Percentiles rank a stretch among this genome's conserved stretches.
Evolutionary conservation across 2,797 vertebrate species (phyloP).

Genomic region (Myiotriccus ornatus): DNA sequence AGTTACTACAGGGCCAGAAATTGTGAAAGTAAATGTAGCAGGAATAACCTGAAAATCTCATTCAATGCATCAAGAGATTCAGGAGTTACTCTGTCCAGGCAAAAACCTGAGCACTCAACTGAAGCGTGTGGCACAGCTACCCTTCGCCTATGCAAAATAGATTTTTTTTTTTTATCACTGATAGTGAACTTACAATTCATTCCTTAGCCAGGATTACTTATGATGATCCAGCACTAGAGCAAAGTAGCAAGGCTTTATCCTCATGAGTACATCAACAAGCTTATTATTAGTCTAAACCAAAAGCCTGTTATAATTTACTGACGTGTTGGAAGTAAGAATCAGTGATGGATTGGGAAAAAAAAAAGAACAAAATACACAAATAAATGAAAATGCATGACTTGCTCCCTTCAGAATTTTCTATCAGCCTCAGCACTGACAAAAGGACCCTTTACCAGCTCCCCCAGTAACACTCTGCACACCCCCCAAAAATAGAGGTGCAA

Average conservation of each 20-base stretch:
- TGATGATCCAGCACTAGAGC: neutral
- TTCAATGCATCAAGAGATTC: neutral
- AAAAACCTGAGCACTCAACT: neutral
- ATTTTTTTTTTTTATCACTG: neutral
- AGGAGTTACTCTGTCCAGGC: neutral
- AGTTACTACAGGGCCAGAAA: neutral
- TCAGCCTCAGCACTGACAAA: neutral
- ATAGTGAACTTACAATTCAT: neutral
- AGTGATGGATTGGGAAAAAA: neutral
- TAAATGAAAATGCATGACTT: neutral
- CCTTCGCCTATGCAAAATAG: neutral
- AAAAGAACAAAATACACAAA: neutral
- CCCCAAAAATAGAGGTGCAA: no score
- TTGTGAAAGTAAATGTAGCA: neutral
- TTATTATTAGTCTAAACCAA: constrained; percentile 10
- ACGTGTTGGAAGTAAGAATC: neutral
- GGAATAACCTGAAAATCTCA: neutral
- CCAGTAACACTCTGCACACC: accelerated
- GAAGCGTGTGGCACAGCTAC: neutral
- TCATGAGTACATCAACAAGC: neutral
- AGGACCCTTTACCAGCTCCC: neutral
- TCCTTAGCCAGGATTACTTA: neutral
- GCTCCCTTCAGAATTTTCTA: neutral
- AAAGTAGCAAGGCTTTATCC: neutral
- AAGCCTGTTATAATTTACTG: neutral